Percentiles rank a stretch among this genome's conserved stretches.
These are phyloP conservation scores for Pterobdella sp. DNA, from an alignment of 2,888 invertebrate genomes.

Conservation along the genomic window DNA sequence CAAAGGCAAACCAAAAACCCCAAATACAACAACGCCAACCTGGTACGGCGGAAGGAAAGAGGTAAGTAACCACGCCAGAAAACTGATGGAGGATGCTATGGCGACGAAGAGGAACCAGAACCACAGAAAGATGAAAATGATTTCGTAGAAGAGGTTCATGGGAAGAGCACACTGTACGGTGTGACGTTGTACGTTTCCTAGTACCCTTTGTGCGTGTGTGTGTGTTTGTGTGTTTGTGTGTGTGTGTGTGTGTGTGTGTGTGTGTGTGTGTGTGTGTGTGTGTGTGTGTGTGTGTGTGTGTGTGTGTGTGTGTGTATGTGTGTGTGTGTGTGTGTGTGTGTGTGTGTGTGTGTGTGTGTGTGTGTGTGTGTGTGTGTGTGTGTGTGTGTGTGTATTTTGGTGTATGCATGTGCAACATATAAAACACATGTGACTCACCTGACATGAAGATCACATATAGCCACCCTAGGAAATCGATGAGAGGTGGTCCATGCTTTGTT, in stretches of 20 bases:
- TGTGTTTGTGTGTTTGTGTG: constrained; percentile 17
- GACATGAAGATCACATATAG: constrained; percentile 33
- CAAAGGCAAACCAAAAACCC: background rate
- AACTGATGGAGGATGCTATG: constrained; percentile 48
- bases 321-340: constrained; percentile 17
- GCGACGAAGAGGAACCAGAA: constrained; percentile 54
- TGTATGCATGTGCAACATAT: background rate
- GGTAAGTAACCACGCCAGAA: constrained; percentile 48
- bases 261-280: constrained; percentile 21
- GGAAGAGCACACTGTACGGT: constrained; percentile 50
- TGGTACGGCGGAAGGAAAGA: constrained; percentile 20
- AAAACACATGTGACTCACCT: constrained; percentile 14
- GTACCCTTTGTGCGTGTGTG: constrained; percentile 43
- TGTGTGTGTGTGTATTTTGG: constrained; percentile 6
- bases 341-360: constrained; percentile 17
- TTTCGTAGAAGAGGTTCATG: constrained; percentile 41
- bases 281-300: constrained; percentile 20
- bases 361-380: constrained; percentile 18
- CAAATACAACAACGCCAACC: constrained; percentile 2
- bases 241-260: constrained; percentile 23
- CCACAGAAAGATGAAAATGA: constrained; percentile 53
- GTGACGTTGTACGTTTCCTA: constrained; percentile 50
- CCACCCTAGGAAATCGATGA: constrained; percentile 32
- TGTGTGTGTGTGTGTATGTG: constrained; percentile 19
- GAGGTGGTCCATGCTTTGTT: constrained; percentile 31